Base-by-base conservation (phyloP, 2,888 invertebrate genomes). In the Acrobasis suavella region DNA sequence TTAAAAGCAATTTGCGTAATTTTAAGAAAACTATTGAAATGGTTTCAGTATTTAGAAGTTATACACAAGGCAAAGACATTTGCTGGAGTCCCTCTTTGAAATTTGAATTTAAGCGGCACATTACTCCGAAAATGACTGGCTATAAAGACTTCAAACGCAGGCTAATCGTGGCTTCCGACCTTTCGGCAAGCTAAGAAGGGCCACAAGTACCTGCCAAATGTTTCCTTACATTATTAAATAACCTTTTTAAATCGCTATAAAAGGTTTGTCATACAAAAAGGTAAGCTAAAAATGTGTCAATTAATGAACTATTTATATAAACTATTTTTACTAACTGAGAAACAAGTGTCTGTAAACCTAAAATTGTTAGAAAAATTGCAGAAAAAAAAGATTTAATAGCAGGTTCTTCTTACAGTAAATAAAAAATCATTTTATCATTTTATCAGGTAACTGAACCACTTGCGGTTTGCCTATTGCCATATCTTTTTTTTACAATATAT, bases 101-200 rank as follows among this genome's bases (percentile, higher is more conserved):
- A 87, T 88, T 89, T 86, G 86, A 87, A 89, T 89, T 87, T 86
- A 77, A 83, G 83, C 83, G 83, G 84, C 81, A 82, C 85, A 88
- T 91, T 91, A 89, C 83, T 82, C 80, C 78, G 82, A 81, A 83
- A 89, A 90, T 87, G 87, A 83, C 85, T 84, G 83, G 83, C 86
- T 78, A 88, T 90, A 91, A 90, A 89, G 89, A 89, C 88, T 85
- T 90, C 89, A 89, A 90, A 88, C 87, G 89, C 85, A 82, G 83
- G 83, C 89, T 91, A 91, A 91, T 91, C 89, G 88, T 79, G 84
- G 84, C 88, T 90, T 89, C 88, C 90, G 89, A 89, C 91, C 91
- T 89, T 89, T 85, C 72, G 82, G 77, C 72, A 75, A 77, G 77
- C 81, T 76, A 84, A 83, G 83, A 82, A 85, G 81, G 82, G 74